These are phyloP conservation scores for Ganaspis sp. DNA, from an alignment of 1,140 invertebrate species.

Conservation along the genomic window DNA sequence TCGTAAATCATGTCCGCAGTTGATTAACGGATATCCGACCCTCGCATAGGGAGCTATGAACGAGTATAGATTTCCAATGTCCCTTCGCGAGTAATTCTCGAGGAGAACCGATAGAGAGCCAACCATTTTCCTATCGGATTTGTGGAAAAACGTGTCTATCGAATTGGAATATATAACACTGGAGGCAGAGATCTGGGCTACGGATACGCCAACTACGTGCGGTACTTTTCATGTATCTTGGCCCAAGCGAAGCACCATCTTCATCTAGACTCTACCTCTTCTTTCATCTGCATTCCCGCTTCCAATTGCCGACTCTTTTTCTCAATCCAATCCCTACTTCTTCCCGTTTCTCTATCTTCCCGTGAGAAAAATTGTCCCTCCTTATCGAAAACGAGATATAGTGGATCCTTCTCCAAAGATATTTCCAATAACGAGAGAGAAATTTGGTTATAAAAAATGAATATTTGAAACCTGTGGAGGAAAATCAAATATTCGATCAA, in stretches of 20 bases:
- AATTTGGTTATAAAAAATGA: background rate
- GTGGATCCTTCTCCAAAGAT: constrained; percentile 45
- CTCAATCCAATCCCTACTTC: constrained; percentile 30
- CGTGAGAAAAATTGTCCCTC: constrained; percentile 59
- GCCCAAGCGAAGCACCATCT: constrained; percentile 55
- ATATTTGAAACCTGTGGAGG: background rate
- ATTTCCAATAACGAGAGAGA: constrained; percentile 48
- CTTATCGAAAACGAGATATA: constrained; percentile 64
- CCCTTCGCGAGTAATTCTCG: background rate
- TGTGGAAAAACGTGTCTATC: constrained; percentile 65
- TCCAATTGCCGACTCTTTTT: constrained; percentile 37
- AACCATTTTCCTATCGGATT: constrained; percentile 65
- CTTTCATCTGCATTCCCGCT: background rate
- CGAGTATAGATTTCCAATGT: constrained; percentile 3
- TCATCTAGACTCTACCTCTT: constrained; percentile 40
- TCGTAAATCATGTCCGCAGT: background rate
- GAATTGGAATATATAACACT: constrained; percentile 67
- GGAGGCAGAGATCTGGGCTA: constrained; percentile 41
- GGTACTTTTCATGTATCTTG: constrained; percentile 51
- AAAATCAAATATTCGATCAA: too few relatives aligned
- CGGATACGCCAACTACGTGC: constrained; percentile 49
- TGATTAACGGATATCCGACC: background rate
- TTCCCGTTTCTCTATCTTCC: constrained; percentile 35
- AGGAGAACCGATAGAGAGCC: constrained; percentile 44
- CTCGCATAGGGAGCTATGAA: background rate